Evolutionary conservation across 1,140 invertebrate genomes (phyloP), one percentile per base, ranked within the genome.

Genomic region (Centruroides vittatus): DNA sequence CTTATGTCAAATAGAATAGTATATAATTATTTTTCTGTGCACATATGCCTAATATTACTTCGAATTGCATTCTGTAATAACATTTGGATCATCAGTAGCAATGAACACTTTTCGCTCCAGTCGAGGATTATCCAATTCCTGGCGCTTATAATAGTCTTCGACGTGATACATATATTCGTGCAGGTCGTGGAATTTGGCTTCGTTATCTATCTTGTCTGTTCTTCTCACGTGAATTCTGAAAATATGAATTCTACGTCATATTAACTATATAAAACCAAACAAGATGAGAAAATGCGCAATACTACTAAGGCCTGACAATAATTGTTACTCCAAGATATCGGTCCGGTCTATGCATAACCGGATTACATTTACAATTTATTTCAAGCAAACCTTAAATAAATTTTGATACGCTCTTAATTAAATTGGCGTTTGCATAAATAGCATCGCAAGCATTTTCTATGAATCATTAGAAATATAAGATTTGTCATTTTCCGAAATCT

Each of bases 161-260:
- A 97, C 93, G 73, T 89, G 85, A 0, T 73, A 72, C 95, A 99
- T 99, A 70, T 99, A 99, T 74, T 99, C 96, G 60, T 92, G 86
- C n/a, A 99, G 80, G 55, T 84, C 78, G 73, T 99, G 96, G 74
- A 87, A 98, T 6, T 92, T 87, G 4, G 96, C 96, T 78, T 99
- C 96, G 1, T 93, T 96, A n/a, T 93, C 94, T 34, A 99, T 88
- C 81, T 99, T 99, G 73, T 99, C 96, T 0, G 96, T 99, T 60
- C 96, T 79, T 46, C 96, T 78, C 11, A 99, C 86, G 74, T 99
- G 96, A 46, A 99, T 81, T 1, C 91, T 93, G 73, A 49, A 47
- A 56, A 61, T 23, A 55, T 53, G 59, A 48, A 58, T 0, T 1
- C 23, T 23, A n/a, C n/a, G 23, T 23, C 23, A 23, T 23, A 23